Evolutionary conservation across 2,113 vertebrate genomes (phyloP), one percentile per base, ranked within the genome.

Genomic region (Halcyon senegalensis): DNA sequence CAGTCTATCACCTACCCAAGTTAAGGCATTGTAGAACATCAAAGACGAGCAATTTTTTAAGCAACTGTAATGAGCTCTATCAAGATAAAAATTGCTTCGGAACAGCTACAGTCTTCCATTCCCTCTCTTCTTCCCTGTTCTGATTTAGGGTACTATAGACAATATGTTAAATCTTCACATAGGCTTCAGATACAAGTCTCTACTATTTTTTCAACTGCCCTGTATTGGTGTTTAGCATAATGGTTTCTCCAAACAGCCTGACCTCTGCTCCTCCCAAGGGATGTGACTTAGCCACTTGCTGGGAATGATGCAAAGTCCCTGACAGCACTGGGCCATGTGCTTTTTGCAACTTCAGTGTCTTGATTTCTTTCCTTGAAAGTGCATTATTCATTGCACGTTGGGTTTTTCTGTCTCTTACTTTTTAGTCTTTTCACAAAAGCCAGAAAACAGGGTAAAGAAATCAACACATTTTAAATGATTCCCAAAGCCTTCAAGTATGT

Each of bases 1-100:
- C 60, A 68, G 92, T 93, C 92, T 96, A 74, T 96, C 95, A 93
- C 92, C 75, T 96, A 76, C 81, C 55, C 70, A 93, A 96, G 85
- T 93, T 76, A 74, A 25, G 56, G 68, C 72, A 92, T 64, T 87
- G 66, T 55, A 78, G 76, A 93, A 94, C 48, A 93, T 68, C 43
- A 77, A 87, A 95, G 84, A 92, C 28, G 73, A 95, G 39, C 55
- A 64, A 72, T 72, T 91, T 91, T 69, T 91, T 16, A 88, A 88
- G 87, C 37, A 80, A 58, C 50, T 58, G 18, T 72, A 93, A 80
- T 7, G 46, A 88, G 93, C 8, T 94, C 75, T 72, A 67, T 66
- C 74, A 87, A 90, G 66, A 78, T 25, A 21, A 82, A 82, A 94
- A 80, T 37, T 41, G 8, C 72, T 80, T 70, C 41, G 62, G 53